phyloP scores from a whole-genome alignment of 2,113 vertebrate genomes.

The Aptenodytes forsteri region DNA sequence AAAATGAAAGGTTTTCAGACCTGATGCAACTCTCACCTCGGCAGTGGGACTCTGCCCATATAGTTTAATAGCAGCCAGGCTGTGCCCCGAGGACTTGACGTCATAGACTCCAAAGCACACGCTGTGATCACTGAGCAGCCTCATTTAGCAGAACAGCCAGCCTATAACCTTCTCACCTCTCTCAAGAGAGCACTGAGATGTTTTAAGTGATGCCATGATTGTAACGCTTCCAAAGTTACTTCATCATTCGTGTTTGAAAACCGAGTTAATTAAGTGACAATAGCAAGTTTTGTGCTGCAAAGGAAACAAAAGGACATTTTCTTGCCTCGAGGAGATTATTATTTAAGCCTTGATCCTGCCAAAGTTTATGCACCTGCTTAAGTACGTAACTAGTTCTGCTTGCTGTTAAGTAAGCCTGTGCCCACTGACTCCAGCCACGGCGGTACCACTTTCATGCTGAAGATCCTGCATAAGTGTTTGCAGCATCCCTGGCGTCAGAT shows the following conservation, averaged over 20 bases:
- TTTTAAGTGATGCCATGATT: slow-evolving; percentile 11
- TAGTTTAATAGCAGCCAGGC: not conserved
- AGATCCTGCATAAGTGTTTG: not conserved
- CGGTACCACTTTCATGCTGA: not conserved
- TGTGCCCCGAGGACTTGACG: not conserved
- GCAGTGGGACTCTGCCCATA: not conserved
- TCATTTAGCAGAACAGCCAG: not conserved
- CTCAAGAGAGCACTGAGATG: not conserved
- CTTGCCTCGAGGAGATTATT: not conserved
- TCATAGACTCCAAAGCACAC: not conserved
- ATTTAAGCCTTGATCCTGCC: slow-evolving; percentile 13
- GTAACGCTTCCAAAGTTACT: not conserved
- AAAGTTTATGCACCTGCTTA: slow-evolving; percentile 1
- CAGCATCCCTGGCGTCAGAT: not conserved
- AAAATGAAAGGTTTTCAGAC: slow-evolving; percentile 13
- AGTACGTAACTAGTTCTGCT: not conserved
- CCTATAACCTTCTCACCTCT: not conserved
- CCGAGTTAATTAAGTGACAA: slow-evolving; percentile 17
- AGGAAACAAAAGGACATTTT: slow-evolving; percentile 41
- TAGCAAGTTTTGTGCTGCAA: not conserved
- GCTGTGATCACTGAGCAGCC: not conserved
- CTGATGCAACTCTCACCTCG: not conserved
- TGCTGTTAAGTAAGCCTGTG: not conserved
- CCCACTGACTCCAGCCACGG: not conserved
- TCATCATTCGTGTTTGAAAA: slow-evolving; percentile 33